phyloP scores from a whole-genome alignment of 2,113 vertebrate genomes.

The Struthio camelus region DNA sequence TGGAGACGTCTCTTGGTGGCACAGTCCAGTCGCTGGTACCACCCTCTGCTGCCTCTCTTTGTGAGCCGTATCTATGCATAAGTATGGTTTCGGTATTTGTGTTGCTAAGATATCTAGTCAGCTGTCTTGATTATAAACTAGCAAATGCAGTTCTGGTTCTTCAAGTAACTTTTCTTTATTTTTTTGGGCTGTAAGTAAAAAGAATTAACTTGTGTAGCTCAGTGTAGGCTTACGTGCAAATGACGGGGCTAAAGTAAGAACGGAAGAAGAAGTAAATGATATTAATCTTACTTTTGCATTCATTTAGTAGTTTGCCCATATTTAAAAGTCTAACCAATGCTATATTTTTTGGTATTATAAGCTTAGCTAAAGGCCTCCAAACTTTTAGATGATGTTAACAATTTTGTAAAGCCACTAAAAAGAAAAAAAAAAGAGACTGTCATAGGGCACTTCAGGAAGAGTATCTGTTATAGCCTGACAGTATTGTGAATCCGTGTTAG shows the following conservation, averaged over 20 bases:
- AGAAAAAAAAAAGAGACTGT: not conserved
- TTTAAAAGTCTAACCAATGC: not conserved
- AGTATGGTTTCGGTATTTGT: not conserved
- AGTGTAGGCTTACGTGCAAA: not conserved
- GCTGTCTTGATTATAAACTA: not conserved
- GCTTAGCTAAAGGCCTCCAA: not conserved
- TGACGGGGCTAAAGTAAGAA: not conserved
- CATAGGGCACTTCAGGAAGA: not conserved
- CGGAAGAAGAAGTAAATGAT: not conserved
- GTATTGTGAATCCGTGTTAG: not conserved
- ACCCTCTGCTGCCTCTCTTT: not conserved
- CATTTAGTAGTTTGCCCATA: not conserved
- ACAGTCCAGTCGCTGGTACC: not conserved
- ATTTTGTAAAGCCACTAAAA: not conserved
- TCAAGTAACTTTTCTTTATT: not conserved
- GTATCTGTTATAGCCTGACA: not conserved
- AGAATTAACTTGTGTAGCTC: not conserved
- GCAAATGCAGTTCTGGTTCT: not conserved
- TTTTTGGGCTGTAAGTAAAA: not conserved
- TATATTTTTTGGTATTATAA: not conserved
- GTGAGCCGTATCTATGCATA: not conserved
- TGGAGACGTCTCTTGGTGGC: not conserved
- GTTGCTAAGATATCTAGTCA: not conserved
- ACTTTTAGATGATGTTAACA: not conserved
- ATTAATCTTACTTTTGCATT: not conserved